Evolutionary conservation across 2,113 vertebrate species (phyloP).

Genomic region (Hiodon alosoides): DNA sequence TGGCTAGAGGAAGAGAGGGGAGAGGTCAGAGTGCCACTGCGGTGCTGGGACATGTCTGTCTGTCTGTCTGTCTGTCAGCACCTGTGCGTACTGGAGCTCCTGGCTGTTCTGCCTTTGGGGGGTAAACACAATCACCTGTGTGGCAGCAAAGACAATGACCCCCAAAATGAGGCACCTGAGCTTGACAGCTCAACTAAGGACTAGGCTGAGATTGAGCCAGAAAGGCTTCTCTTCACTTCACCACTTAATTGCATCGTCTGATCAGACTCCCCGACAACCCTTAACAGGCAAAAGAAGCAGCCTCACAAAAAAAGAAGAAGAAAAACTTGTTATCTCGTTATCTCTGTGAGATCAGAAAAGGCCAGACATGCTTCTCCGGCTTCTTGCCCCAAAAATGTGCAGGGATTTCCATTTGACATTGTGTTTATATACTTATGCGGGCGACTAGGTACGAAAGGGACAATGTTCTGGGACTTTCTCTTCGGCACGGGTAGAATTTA

Average conservation of each 20-base stretch:
- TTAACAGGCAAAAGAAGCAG: background rate
- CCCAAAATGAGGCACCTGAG: no score
- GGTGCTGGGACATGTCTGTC: background rate
- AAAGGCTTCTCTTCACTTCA: no score
- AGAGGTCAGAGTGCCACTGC: no score
- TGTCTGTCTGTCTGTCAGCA: background rate
- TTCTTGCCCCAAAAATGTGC: background rate
- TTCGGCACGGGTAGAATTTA: background rate
- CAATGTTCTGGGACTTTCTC: background rate
- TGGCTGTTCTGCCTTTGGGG: no score
- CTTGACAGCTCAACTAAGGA: no score
- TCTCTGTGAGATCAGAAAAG: background rate
- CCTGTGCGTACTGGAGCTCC: no score
- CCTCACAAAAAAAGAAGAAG: no score
- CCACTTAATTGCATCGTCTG: no score
- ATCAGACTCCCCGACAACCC: background rate
- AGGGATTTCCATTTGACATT: background rate
- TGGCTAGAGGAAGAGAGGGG: background rate
- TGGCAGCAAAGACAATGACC: no score
- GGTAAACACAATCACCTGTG: no score
- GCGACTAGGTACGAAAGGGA: background rate
- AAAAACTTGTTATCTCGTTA: no score
- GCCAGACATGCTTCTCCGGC: background rate
- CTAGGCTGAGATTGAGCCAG: no score
- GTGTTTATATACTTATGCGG: background rate